Base-by-base conservation (phyloP, 2,113 vertebrate genomes). In the Tretioscincus oriximinensis region DNA sequence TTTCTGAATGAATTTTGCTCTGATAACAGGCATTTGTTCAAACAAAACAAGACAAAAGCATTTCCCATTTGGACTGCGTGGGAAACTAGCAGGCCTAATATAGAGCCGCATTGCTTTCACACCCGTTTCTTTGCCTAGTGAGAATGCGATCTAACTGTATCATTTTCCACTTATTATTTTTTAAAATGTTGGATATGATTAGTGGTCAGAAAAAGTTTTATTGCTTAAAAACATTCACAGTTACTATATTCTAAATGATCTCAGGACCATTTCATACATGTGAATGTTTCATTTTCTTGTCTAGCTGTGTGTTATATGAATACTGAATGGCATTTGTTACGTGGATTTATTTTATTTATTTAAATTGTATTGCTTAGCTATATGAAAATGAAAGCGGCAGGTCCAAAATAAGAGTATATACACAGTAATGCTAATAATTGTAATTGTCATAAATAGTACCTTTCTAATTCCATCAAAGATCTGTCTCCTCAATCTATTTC, bases 201-300 rank as follows among this genome's bases (percentile, higher is more conserved):
- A 76, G 58, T 2, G 0, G 4, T 1, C 2, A 47, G 35, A 60
- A 60, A 0, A 0, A 0, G 47, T 82, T 47, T 21, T 41, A 63
- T 67, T 0, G 1, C 80, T 63, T 0, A 0, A 2, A 1, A 71
- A 49, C 54, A 28, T 35, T 9, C 2, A 7, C 2, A 11, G 12
- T 29, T 2, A 7, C 21, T 26, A 69, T 11, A 45, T 26, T 73
- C 63, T 29, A 51, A 47, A 9, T 63, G 41, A 16, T 29, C 12
- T 49, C 61, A 31, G 16, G 1, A 5, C 5, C 1, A 5, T 7
- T 60, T 35, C 8, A 71, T n/a, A 80, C 20, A 0, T 0, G 0
- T 26, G 54, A 28, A 61, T 77, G 75, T 9, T 9, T n/a, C 77
- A 70, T 9, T 9, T n/a, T 81, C 72, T 26, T 67, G 31, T n/a